These are phyloP conservation scores for Microctenopoma stevenorrisi DNA, from an alignment of 2,797 vertebrate genomes.

Conservation along the genomic window DNA sequence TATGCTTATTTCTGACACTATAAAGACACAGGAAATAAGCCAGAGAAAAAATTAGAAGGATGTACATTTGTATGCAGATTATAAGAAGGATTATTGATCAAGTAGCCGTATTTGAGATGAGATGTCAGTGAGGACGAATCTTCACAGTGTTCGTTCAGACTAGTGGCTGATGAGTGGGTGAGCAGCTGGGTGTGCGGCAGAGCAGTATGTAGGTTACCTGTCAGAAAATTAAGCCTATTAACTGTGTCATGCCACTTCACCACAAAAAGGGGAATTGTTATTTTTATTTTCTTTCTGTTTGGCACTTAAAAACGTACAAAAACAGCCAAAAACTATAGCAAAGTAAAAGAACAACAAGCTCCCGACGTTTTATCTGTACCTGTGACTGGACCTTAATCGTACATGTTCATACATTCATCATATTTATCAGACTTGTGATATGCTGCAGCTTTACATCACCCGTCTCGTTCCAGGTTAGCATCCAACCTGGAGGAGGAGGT, in stretches of 20 bases:
- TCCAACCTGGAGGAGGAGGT: no score
- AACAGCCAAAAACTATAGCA: no score
- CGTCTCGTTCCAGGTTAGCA: no score
- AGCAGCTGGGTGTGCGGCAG: constrained; percentile 37
- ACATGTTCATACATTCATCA: no score
- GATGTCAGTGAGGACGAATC: constrained; percentile 38
- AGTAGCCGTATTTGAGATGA: constrained; percentile 16
- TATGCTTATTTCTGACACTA: neutral
- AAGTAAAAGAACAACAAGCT: no score
- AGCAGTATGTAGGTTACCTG: constrained; percentile 73
- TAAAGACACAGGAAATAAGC: neutral
- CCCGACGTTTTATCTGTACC: no score
- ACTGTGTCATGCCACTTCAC: neutral
- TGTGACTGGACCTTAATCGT: no score
- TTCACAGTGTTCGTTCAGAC: constrained; percentile 29
- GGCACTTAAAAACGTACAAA: no score
- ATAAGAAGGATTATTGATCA: constrained; percentile 47
- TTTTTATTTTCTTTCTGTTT: no score
- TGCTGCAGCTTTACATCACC: no score
- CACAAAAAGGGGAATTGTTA: no score
- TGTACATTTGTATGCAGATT: neutral
- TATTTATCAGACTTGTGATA: no score
- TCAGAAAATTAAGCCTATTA: constrained; percentile 76
- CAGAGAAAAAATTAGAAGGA: neutral
- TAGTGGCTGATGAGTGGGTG: constrained; percentile 20